phyloP scores from a whole-genome alignment of 1,140 invertebrate genomes.

The Drosophila subpulchrella region DNA sequence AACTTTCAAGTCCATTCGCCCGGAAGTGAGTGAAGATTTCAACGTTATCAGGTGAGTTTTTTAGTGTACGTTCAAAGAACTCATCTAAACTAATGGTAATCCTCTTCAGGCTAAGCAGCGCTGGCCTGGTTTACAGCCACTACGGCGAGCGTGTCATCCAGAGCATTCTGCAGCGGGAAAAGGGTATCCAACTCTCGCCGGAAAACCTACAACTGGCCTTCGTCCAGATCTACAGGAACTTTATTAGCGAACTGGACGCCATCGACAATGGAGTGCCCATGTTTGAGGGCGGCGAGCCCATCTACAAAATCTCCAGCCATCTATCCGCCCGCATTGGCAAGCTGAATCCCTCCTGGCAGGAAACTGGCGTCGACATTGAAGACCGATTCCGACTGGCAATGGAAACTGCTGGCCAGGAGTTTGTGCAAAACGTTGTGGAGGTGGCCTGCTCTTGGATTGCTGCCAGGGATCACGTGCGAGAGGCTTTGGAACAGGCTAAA shows the following conservation, averaged over 20 bases:
- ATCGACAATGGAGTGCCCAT: constrained; percentile 97
- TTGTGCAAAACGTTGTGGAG: constrained; percentile 90
- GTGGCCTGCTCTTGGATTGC: constrained; percentile 92
- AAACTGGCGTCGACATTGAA: constrained; percentile 86
- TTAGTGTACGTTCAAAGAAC: neutral
- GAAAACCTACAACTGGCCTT: constrained; percentile 88
- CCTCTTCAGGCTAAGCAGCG: constrained; percentile 94
- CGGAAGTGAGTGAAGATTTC: constrained; percentile 85
- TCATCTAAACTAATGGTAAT: neutral
- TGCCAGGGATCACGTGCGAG: constrained; percentile 90
- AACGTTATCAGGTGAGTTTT: constrained; percentile 85
- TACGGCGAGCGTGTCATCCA: constrained; percentile 94
- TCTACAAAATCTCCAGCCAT: constrained; percentile 92
- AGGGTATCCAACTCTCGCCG: constrained; percentile 80
- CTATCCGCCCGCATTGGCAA: constrained; percentile 90
- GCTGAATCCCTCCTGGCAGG: constrained; percentile 96
- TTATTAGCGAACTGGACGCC: constrained; percentile 97
- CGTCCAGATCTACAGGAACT: constrained; percentile 93
- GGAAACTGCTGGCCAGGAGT: constrained; percentile 92
- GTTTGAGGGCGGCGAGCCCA: constrained; percentile 88
- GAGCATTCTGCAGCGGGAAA: constrained; percentile 84
- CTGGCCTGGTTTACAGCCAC: constrained; percentile 96
- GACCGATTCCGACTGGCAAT: constrained; percentile 91
- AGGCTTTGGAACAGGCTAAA: constrained; percentile 89
- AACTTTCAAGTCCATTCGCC: constrained; percentile 86